These are phyloP conservation scores for Proterorhinus semilunaris DNA, from an alignment of 2,113 vertebrate species.

Conservation along the genomic window DNA sequence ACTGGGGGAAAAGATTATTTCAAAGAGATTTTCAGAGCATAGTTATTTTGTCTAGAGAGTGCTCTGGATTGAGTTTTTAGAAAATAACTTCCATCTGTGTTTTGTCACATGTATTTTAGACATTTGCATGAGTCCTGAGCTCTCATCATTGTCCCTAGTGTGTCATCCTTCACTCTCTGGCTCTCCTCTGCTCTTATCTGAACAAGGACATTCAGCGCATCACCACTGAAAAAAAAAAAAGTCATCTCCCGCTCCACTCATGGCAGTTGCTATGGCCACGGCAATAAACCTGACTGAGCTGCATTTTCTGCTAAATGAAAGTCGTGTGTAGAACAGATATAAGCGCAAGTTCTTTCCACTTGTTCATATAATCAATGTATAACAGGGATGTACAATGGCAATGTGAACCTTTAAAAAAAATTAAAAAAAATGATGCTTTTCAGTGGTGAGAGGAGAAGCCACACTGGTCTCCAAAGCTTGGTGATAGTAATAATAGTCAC, in stretches of 20 bases:
- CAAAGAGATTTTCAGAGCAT: not conserved
- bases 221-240: conserved; percentile 42
- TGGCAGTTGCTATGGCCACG: conserved; percentile 76
- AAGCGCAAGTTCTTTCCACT: conserved; percentile 6
- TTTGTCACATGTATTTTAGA: conserved; percentile 17
- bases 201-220: conserved; percentile 66
- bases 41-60: not conserved
- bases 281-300: conserved; percentile 60
- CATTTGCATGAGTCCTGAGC: conserved; percentile 7
- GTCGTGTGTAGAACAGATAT: conserved; percentile 6
- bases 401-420: conserved; percentile 10
- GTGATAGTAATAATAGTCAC: too few relatives aligned
- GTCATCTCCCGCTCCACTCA: conserved; percentile 55
- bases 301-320: conserved; percentile 32
- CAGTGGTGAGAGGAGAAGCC: not conserved
- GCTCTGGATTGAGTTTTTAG: too few relatives aligned
- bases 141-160: conserved; percentile 5
- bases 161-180: conserved; percentile 17
- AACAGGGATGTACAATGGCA: not conserved
- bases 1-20: conserved; percentile 21
- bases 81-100: not conserved
- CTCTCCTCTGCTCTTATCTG: conserved; percentile 37
- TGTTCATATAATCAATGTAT: too few relatives aligned
- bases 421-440: not conserved
- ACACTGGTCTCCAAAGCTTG: too few relatives aligned